Percentiles rank a stretch among this genome's conserved stretches.
These are phyloP conservation scores for Nymphicus hollandicus DNA, from an alignment of 2,113 vertebrate species.

Conservation along the genomic window DNA sequence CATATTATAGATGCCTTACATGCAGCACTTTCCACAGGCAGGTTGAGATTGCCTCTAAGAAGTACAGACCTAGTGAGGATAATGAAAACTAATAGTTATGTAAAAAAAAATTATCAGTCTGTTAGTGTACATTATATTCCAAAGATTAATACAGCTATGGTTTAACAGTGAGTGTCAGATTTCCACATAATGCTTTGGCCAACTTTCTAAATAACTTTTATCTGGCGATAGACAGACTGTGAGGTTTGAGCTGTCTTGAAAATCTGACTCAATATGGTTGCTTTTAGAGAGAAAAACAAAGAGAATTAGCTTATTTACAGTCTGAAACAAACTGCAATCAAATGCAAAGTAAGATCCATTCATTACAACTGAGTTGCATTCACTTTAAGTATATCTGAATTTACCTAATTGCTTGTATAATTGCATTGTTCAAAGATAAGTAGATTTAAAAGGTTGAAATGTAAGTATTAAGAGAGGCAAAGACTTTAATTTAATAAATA, in stretches of 20 bases:
- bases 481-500: background rate
- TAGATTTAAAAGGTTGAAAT: background rate
- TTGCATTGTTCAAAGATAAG: conserved; percentile 11
- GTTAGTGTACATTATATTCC: background rate
- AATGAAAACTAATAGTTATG: background rate
- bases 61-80: background rate
- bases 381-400: conserved; percentile 18
- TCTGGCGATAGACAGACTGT: background rate
- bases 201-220: conserved; percentile 27
- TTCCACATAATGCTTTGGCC: conserved; percentile 17
- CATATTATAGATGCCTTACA: fast-evolving
- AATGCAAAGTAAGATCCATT: background rate
- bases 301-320: conserved; percentile 11
- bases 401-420: conserved; percentile 4
- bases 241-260: background rate
- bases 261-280: background rate
- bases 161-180: conserved; percentile 1
- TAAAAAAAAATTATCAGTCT: background rate
- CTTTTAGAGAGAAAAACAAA: background rate
- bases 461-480: background rate
- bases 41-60: background rate
- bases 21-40: background rate
- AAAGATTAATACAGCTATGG: background rate
- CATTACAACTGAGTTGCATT: background rate
- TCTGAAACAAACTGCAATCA: background rate